phyloP scores from a whole-genome alignment of 2,113 vertebrate species.

The Coreoperca whiteheadi region DNA sequence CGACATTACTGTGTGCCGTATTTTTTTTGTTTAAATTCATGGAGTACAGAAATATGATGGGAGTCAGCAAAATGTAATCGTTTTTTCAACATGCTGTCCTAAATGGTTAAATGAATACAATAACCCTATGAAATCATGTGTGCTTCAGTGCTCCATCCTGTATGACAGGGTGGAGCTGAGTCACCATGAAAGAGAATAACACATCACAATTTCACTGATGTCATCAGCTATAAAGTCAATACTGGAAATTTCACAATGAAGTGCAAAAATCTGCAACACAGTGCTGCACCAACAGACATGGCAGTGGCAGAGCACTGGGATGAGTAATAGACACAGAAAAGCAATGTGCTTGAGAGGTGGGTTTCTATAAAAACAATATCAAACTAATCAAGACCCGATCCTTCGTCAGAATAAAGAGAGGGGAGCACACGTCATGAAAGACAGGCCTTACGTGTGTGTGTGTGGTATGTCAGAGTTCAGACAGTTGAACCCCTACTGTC shows the following conservation, averaged over 20 bases:
- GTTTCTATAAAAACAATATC: neutral
- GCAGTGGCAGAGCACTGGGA: neutral
- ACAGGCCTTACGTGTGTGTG: neutral
- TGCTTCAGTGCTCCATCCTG: neutral
- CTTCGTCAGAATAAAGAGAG: conserved; percentile 15
- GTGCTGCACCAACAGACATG: neutral
- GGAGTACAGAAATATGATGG: neutral
- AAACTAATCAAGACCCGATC: neutral
- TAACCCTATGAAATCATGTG: neutral
- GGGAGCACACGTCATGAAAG: neutral
- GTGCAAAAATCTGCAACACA: conserved; percentile 22
- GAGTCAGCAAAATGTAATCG: neutral
- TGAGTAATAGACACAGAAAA: neutral
- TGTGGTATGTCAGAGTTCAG: conserved; percentile 31
- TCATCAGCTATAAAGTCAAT: conserved; percentile 26
- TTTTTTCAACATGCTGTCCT: neutral
- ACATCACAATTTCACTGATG: conserved; percentile 10
- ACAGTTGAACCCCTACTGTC: conserved; percentile 39
- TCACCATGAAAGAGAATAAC: conserved; percentile 1
- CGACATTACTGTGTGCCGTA: conserved; percentile 2
- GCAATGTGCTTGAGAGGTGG: neutral
- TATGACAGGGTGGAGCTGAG: neutral
- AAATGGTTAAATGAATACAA: neutral
- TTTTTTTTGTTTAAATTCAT: conserved; percentile 5
- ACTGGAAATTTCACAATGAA: conserved; percentile 26